Evolutionary conservation across 2,797 vertebrate species (phyloP).

Genomic region (Microctenopoma steveboyesi): DNA sequence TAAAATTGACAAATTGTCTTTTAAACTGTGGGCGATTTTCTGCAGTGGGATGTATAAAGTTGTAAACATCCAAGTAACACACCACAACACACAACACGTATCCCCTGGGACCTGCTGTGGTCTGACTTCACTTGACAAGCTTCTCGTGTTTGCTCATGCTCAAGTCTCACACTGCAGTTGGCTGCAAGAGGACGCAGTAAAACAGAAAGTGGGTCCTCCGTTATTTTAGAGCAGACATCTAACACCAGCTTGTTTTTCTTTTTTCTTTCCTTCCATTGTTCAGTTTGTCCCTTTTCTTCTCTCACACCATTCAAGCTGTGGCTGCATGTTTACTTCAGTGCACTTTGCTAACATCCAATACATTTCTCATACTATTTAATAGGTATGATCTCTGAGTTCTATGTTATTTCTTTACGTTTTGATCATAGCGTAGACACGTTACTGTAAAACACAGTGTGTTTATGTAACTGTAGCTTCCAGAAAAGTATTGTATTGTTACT

Average conservation of each 20-base stretch:
- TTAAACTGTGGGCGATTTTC: too few relatives aligned
- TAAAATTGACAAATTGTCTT: too few relatives aligned
- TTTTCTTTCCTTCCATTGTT: neutral
- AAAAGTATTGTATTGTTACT: slow-evolving; percentile 11
- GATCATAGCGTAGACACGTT: too few relatives aligned
- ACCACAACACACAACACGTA: neutral
- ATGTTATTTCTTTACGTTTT: too few relatives aligned
- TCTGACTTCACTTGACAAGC: slow-evolving; percentile 50
- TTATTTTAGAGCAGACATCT: too few relatives aligned
- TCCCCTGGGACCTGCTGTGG: neutral
- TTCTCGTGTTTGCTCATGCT: slow-evolving; percentile 21
- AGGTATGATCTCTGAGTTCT: too few relatives aligned
- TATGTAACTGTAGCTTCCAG: neutral
- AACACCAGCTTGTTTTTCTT: neutral
- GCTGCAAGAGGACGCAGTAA: neutral
- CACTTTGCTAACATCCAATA: too few relatives aligned
- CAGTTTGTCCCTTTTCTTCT: too few relatives aligned
- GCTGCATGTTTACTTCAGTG: too few relatives aligned
- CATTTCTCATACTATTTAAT: too few relatives aligned
- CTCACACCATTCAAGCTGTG: too few relatives aligned
- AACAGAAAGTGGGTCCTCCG: too few relatives aligned
- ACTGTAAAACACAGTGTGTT: neutral
- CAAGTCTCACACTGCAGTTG: neutral
- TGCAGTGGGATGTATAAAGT: neutral
- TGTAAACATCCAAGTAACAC: neutral